Evolutionary conservation across 2,113 vertebrate species (phyloP).

Genomic region (Tor tambroides): DNA sequence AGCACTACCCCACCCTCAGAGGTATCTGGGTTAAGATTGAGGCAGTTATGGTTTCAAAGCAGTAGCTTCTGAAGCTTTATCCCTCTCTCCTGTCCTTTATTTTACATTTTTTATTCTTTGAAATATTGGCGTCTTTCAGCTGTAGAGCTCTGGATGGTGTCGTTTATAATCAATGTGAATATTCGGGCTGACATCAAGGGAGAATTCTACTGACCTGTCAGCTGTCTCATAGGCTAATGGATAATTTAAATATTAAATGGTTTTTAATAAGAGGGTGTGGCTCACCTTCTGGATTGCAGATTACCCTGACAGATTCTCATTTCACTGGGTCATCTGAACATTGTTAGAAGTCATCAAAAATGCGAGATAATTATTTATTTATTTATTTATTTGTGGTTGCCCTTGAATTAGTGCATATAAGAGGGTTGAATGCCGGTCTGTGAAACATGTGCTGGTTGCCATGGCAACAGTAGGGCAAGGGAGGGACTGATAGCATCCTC

Average conservation of each 20-base stretch:
- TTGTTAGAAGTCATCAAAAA: background rate
- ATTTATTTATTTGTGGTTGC: background rate
- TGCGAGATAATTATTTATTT: background rate
- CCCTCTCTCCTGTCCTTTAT: background rate
- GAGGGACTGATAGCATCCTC: constrained; percentile 4
- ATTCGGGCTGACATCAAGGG: background rate
- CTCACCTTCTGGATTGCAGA: background rate
- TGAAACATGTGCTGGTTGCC: constrained; percentile 46
- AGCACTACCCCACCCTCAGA: background rate
- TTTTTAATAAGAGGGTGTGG: constrained; percentile 47
- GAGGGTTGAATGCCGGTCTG: background rate
- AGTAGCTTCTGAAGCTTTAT: background rate
- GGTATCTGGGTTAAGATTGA: background rate
- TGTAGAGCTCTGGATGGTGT: background rate
- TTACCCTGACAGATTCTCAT: background rate
- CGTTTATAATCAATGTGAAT: background rate
- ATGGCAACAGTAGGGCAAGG: constrained; percentile 56
- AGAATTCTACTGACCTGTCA: constrained; percentile 34
- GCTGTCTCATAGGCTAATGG: background rate
- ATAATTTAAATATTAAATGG: constrained; percentile 21
- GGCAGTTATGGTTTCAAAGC: background rate
- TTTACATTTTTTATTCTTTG: background rate
- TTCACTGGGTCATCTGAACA: background rate
- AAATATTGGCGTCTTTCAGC: background rate
- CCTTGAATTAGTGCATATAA: background rate